These are phyloP conservation scores for Gadopsis marmoratus DNA, from an alignment of 2,797 vertebrate species.

Conservation along the genomic window DNA sequence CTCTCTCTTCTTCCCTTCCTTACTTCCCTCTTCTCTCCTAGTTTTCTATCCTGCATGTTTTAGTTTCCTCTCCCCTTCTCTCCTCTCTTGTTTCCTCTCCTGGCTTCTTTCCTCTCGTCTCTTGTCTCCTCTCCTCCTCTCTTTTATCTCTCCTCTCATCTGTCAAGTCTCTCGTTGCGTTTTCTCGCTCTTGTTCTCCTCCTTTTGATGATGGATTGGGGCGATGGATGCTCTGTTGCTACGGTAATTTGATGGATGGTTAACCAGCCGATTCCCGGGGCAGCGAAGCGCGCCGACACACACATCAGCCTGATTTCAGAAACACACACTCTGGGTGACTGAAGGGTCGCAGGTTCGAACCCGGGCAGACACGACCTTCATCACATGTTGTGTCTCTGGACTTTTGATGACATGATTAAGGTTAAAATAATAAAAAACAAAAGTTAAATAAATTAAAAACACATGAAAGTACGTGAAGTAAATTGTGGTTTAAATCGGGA, in stretches of 20 bases:
- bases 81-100: not conserved
- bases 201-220: constrained; percentile 34
- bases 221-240: constrained; percentile 47
- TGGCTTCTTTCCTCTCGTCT: not conserved
- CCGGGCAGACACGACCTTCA: not conserved
- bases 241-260: constrained; percentile 57
- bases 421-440: not conserved
- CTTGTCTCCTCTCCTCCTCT: not conserved
- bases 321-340: constrained; percentile 6
- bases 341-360: constrained; percentile 14
- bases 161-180: not conserved
- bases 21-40: not conserved
- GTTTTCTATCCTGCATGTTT: too few relatives aligned
- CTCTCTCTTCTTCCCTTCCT: too few relatives aligned
- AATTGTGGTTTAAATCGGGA: not conserved
- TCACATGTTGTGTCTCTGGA: not conserved
- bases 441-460: constrained; percentile 3
- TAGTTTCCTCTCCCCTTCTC: not conserved
- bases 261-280: constrained; percentile 1
- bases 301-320: constrained; percentile 11
- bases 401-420: not conserved
- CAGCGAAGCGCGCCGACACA: not conserved
- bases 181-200: constrained; percentile 11
- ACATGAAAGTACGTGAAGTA: not conserved
- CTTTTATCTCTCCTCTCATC: too few relatives aligned